These are phyloP conservation scores for Heterochromis multidens DNA, from an alignment of 2,113 vertebrate species.

Conservation along the genomic window DNA sequence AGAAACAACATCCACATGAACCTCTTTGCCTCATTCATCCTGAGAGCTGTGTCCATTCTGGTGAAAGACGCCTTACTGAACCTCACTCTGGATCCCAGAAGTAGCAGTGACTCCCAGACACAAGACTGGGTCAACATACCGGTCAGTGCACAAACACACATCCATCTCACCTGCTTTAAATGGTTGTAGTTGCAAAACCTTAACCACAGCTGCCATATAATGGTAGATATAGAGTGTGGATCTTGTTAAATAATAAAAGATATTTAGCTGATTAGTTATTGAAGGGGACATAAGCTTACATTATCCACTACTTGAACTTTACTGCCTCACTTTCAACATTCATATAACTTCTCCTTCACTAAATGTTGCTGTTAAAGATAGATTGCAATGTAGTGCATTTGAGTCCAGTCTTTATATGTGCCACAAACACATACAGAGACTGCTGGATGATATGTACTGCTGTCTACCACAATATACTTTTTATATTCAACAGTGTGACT, in stretches of 20 bases:
- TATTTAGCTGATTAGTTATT: background rate
- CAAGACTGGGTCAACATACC: conserved; percentile 81
- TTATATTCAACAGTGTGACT: background rate
- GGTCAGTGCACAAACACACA: conserved; percentile 62
- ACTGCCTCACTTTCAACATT: background rate
- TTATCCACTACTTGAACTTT: background rate
- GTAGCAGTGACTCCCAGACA: conserved; percentile 71
- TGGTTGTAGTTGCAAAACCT: background rate
- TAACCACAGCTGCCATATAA: background rate
- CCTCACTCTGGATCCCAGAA: conserved; percentile 79
- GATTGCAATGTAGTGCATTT: background rate
- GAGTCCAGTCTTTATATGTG: background rate
- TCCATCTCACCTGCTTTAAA: background rate
- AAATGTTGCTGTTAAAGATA: background rate
- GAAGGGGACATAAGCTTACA: background rate
- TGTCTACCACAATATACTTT: background rate
- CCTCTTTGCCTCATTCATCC: conserved; percentile 92
- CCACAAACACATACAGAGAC: background rate
- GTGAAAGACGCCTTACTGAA: conserved; percentile 86
- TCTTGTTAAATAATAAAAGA: background rate
- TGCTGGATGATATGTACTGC: too few relatives aligned
- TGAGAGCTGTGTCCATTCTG: conserved; percentile 89
- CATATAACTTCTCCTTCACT: background rate
- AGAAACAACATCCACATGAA: conserved; percentile 98
- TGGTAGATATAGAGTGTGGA: background rate